Evolutionary conservation across 2,797 vertebrate species (phyloP).

Genomic region (Loriculus beryllinus): DNA sequence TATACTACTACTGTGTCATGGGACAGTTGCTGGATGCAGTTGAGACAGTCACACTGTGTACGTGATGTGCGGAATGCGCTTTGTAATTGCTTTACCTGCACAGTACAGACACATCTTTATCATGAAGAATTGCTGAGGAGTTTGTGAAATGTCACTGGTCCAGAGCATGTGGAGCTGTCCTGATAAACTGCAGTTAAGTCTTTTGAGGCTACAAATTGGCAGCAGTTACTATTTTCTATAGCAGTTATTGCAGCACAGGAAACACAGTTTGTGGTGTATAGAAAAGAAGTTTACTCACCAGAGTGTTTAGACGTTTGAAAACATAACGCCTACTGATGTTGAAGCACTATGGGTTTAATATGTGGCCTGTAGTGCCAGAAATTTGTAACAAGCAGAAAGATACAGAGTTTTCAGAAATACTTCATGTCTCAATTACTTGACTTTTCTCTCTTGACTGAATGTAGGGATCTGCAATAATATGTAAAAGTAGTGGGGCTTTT

Average conservation of each 20-base stretch:
- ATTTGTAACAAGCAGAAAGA: neutral
- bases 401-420: neutral
- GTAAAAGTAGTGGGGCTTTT: neutral
- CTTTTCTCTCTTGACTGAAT: neutral
- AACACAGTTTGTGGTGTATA: rapidly evolving
- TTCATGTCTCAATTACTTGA: neutral
- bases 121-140: neutral
- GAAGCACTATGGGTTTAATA: neutral
- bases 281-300: neutral
- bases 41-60: neutral
- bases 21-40: neutral
- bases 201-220: neutral
- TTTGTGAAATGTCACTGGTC: neutral
- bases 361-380: neutral
- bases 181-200: neutral
- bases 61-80: rapidly evolving
- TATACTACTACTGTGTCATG: rapidly evolving
- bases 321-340: rapidly evolving
- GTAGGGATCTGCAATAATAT: neutral
- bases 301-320: neutral
- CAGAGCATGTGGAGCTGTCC: rapidly evolving
- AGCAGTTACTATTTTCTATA: rapidly evolving
- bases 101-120: neutral
- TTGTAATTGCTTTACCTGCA: rapidly evolving
- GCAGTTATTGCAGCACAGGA: neutral